These are phyloP conservation scores for Hermatobates lingyangjiaoensis DNA, from an alignment of 1,140 invertebrate species.

Conservation along the genomic window DNA sequence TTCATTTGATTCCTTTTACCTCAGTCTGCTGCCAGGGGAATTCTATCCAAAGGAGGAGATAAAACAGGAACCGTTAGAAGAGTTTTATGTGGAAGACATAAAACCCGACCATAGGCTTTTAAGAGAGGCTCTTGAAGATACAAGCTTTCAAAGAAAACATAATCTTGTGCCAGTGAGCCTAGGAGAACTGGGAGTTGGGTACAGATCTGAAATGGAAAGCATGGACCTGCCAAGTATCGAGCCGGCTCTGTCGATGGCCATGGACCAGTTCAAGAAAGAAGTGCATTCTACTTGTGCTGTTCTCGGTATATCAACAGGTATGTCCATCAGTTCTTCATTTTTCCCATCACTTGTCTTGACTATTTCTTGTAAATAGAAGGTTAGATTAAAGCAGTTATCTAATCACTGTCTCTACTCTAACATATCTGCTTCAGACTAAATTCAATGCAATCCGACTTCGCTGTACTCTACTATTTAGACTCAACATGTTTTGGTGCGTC, in stretches of 20 bases:
- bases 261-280: constrained; percentile 67
- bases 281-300: constrained; percentile 64
- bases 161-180: constrained; percentile 52
- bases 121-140: constrained; percentile 61
- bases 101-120: constrained; percentile 40
- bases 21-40: constrained; percentile 44
- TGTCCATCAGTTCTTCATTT: constrained; percentile 20
- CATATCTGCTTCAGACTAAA: neutral
- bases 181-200: constrained; percentile 32
- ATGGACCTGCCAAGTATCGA: constrained; percentile 51
- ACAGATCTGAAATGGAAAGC: constrained; percentile 34
- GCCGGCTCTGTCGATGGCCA: constrained; percentile 61
- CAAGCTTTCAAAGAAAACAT: constrained; percentile 59
- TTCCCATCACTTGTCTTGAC: neutral
- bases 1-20: constrained; percentile 45
- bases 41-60: constrained; percentile 21
- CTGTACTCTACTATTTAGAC: too few relatives aligned
- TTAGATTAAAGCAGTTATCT: neutral
- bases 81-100: constrained; percentile 1
- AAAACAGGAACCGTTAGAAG: constrained; percentile 6
- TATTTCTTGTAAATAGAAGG: neutral
- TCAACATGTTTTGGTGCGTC: too few relatives aligned
- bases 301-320: constrained; percentile 70
- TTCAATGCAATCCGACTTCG: too few relatives aligned
- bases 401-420: neutral